Evolutionary conservation across 2,113 vertebrate genomes (phyloP).

Genomic region (Melospiza melodia): DNA sequence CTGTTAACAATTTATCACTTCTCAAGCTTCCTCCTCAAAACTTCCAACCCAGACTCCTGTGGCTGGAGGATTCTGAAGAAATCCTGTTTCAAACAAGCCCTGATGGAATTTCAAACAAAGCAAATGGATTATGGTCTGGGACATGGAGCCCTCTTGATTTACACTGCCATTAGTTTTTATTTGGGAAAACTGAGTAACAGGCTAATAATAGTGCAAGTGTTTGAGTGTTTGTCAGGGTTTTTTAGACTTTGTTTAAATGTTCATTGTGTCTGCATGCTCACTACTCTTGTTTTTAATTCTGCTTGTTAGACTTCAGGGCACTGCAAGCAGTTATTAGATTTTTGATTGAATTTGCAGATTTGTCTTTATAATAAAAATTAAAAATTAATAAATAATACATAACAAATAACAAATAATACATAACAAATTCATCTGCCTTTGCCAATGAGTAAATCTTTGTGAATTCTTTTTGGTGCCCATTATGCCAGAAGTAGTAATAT

Average conservation of each 20-base stretch:
- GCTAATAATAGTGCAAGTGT: background rate
- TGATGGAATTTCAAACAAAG: background rate
- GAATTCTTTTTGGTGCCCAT: background rate
- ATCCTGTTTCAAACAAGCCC: background rate
- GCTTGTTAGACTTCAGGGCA: background rate
- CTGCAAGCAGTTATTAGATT: background rate
- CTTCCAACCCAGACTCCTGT: background rate
- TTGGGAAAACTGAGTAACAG: background rate
- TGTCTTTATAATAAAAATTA: background rate
- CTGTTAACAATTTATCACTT: accelerated
- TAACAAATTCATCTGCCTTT: background rate
- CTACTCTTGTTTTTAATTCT: background rate
- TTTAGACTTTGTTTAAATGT: background rate
- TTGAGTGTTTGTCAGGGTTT: background rate
- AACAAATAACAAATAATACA: background rate
- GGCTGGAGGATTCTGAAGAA: background rate
- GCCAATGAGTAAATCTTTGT: background rate
- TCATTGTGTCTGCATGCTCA: background rate
- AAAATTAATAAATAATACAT: background rate
- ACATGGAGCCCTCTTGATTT: background rate
- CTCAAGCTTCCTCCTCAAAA: background rate
- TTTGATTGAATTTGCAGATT: background rate
- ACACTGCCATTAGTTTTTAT: background rate
- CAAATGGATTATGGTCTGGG: background rate
- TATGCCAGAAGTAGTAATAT: background rate